Base-by-base conservation (phyloP, 1,140 invertebrate genomes). In the Drosophila paulistorum region DNA sequence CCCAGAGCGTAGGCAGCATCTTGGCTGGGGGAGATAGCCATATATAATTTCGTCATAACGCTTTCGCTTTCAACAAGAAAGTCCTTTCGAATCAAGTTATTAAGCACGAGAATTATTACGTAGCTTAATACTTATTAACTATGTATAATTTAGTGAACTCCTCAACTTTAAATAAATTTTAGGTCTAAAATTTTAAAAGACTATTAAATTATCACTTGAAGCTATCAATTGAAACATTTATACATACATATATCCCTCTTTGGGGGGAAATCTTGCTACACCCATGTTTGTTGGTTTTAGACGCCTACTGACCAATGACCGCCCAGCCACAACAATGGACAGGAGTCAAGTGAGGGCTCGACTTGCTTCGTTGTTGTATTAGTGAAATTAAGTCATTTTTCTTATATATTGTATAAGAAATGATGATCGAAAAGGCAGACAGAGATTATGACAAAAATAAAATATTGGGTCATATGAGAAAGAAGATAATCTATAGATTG, bases 341-440 rank as follows among this genome's bases (percentile, higher is more conserved):
- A 75, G 72, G 73, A 72, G 73, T 30, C 73, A 75, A 57, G 45
- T 51, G 17, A 51, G 23, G 45, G 45, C 45, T 5, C 7, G 17
- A 11, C 7, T 20, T 61, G 73, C 5, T 55, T 45, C 26, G 66
- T 20, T 48, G 65, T 48, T 57, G 59, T 51, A 68, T 14, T 35
- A 77, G 74, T 77, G 74, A 77, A 77, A 77, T 77, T 77, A 77
- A 77, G 74, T 77, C 74, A 77, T 77, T 77, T 77, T 77, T 76
- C 66, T 69, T 55, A 41, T 71, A 66, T 57, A 20, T 39, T 64
- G 60, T 17, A 54, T 35, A 57, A 71, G 67, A 62, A 68, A 71
- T 71, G 37, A 65, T 37, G 23, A 1, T 76, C 51, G 33, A 59
- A 30, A 26, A n/a, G 39, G 7, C 17, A 55, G 57, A 7, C 2